phyloP scores from a whole-genome alignment of 2,888 invertebrate species.

The Serrognathus titanus region DNA sequence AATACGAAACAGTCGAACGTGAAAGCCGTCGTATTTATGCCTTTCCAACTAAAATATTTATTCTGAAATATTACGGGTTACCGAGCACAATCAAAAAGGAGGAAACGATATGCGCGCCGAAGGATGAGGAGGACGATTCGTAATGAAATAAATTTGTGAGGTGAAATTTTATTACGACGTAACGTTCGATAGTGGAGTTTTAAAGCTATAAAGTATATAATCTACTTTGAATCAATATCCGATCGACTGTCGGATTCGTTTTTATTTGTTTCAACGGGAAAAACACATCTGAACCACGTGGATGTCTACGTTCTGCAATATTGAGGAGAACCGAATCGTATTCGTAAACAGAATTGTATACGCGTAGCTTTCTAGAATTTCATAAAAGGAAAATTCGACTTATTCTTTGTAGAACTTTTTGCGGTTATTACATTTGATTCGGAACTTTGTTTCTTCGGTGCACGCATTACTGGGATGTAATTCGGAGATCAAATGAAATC shows the following conservation, averaged over 20 bases:
- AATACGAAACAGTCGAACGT: not conserved
- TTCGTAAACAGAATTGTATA: slow-evolving; percentile 4
- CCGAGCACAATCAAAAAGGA: not conserved
- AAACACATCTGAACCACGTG: not conserved
- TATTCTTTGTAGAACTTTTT: not conserved
- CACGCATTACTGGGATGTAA: too few species aligned
- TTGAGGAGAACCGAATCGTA: slow-evolving; percentile 1
- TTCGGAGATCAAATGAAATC: too few species aligned
- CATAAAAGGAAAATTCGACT: not conserved
- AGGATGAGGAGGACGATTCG: not conserved
- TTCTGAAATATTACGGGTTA: not conserved
- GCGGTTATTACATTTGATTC: not conserved
- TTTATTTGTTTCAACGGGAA: slow-evolving; percentile 1
- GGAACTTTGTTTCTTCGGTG: too few species aligned
- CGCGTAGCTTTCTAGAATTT: not conserved
- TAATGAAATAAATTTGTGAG: not conserved
- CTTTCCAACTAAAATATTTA: not conserved
- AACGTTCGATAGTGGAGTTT: not conserved
- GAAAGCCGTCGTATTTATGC: not conserved
- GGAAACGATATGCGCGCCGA: not conserved
- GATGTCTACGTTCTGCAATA: not conserved
- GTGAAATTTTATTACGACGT: not conserved
- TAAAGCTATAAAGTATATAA: slow-evolving; percentile 1
- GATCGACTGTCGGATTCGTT: not conserved
- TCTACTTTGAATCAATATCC: slow-evolving; percentile 1